These are phyloP conservation scores for Camelus dromedarius DNA, from an alignment of 2,113 vertebrate genomes.

Conservation along the genomic window DNA sequence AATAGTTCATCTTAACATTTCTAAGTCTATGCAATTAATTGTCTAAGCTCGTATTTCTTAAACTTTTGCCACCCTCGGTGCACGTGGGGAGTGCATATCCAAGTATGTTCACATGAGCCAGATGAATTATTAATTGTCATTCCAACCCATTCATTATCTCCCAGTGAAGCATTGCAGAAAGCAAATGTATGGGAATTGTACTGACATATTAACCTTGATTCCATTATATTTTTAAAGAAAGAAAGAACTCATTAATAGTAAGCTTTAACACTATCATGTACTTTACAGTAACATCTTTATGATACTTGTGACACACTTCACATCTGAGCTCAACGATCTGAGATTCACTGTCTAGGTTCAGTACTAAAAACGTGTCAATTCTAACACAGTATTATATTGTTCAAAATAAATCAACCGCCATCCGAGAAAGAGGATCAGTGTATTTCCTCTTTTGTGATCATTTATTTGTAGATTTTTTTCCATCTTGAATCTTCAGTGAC, in stretches of 20 bases:
- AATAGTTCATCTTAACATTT: not conserved
- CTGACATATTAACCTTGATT: not conserved
- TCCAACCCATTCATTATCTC: not conserved
- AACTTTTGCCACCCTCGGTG: not conserved
- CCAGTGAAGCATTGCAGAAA: not conserved
- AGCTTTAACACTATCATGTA: slow-evolving; percentile 29
- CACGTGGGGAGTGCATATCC: not conserved
- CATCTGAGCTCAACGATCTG: not conserved
- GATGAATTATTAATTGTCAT: not conserved
- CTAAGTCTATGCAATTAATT: not conserved
- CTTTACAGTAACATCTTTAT: not conserved
- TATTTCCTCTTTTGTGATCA: slow-evolving; percentile 70
- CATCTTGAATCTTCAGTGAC: slow-evolving; percentile 50
- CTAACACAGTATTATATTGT: slow-evolving; percentile 18
- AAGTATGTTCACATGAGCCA: not conserved
- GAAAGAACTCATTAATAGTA: not conserved
- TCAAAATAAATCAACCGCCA: slow-evolving; percentile 65
- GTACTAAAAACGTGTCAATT: slow-evolving; percentile 47
- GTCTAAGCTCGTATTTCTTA: slow-evolving; percentile 26
- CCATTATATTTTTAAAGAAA: slow-evolving; percentile 12
- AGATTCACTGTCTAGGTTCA: slow-evolving; percentile 1
- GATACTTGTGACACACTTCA: not conserved
- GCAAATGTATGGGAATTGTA: not conserved
- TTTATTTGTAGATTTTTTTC: slow-evolving; percentile 72
- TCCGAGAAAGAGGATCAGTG: not conserved